These are phyloP conservation scores for Acleris literana DNA, from an alignment of 2,888 invertebrate genomes.

Conservation along the genomic window DNA sequence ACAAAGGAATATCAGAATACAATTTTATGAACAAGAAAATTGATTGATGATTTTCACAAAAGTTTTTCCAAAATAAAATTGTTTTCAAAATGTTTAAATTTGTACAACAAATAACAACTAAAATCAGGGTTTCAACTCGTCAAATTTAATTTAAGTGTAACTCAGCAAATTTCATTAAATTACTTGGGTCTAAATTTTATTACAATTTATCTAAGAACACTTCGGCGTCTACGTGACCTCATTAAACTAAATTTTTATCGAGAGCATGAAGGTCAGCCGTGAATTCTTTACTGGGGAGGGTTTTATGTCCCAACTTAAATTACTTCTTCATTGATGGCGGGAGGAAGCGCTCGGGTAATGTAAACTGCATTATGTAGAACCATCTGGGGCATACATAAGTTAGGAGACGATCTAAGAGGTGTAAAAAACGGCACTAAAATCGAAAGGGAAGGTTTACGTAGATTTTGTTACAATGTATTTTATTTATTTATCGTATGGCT, in stretches of 20 bases:
- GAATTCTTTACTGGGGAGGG: conserved; percentile 66
- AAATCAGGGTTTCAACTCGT: neutral
- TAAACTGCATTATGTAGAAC: conserved; percentile 25
- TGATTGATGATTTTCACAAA: too few relatives aligned
- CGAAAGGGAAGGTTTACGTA: too few relatives aligned
- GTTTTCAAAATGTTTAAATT: neutral
- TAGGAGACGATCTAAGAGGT: neutral
- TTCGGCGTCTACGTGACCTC: conserved; percentile 54
- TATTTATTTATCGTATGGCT: too few relatives aligned
- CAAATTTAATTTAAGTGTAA: conserved; percentile 21
- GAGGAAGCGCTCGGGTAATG: conserved; percentile 11
- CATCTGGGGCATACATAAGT: neutral
- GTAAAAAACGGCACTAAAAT: too few relatives aligned
- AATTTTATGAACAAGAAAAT: too few relatives aligned
- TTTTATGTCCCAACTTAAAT: conserved; percentile 76
- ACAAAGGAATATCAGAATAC: too few relatives aligned
- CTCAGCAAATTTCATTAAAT: conserved; percentile 30
- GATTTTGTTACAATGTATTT: too few relatives aligned
- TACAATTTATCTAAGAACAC: conserved; percentile 36
- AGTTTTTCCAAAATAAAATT: too few relatives aligned
- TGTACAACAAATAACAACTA: neutral
- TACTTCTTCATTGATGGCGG: conserved; percentile 54
- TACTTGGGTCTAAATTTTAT: conserved; percentile 32
- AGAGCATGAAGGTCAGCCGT: conserved; percentile 53
- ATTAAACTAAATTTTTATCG: conserved; percentile 66